These are phyloP conservation scores for Noctuana brunneofusca DNA, from an alignment of 2,888 invertebrate genomes.

Conservation along the genomic window DNA sequence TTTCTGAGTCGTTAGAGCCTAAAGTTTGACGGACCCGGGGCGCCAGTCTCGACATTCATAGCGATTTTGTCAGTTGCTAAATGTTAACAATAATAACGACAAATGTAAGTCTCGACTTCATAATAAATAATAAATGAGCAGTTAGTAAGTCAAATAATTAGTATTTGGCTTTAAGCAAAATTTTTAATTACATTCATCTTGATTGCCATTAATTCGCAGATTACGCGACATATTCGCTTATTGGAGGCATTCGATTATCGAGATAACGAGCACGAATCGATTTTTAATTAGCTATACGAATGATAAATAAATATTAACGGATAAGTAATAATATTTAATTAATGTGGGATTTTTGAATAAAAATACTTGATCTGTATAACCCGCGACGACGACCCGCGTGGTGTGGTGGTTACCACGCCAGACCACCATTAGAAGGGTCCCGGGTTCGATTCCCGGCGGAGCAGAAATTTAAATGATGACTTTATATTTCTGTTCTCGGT, in stretches of 20 bases:
- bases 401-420: too few relatives aligned
- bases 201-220: conserved; percentile 63
- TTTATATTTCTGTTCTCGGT: too few relatives aligned
- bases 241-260: conserved; percentile 40
- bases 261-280: conserved; percentile 31
- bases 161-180: conserved; percentile 11
- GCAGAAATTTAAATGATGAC: too few relatives aligned
- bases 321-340: not conserved
- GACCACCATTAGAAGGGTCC: too few relatives aligned
- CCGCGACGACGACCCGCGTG: too few relatives aligned
- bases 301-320: not conserved
- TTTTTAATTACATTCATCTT: conserved; percentile 69
- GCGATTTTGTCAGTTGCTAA: too few relatives aligned
- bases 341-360: too few relatives aligned
- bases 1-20: not conserved
- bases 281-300: conserved; percentile 9
- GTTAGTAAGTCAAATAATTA: not conserved
- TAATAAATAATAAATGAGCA: not conserved
- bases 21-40: not conserved
- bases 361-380: too few relatives aligned
- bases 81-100: too few relatives aligned
- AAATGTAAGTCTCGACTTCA: too few relatives aligned
- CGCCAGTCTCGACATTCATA: too few relatives aligned
- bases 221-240: conserved; percentile 61
- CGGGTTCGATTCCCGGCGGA: too few relatives aligned